Base-by-base conservation (phyloP, 2,888 invertebrate species). In the Polyommatus icarus region DNA sequence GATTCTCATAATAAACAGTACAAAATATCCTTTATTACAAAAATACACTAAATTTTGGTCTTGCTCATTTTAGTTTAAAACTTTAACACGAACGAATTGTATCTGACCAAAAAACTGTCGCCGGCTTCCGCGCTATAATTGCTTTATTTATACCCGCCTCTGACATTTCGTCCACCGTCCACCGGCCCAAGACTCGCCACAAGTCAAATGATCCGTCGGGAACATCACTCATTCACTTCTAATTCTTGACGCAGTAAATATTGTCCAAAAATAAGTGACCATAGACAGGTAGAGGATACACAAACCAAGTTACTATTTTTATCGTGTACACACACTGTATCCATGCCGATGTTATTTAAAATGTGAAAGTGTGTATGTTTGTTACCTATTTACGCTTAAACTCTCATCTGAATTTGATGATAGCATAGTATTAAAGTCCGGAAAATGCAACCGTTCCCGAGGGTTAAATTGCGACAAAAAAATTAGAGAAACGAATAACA, bases 101-200 rank as follows among this genome's bases (percentile, higher is more conserved):
- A 20, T n/a, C 24, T 3, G 24, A 10, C 10, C 61, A 61, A 59
- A 59, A 59, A 59, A 20, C 24, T 61, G 61, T 8, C 24, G 61
- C 61, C 24, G 61, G 4, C 20, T 24, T 24, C 10, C 24, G 20
- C 24, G n/a, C 57, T 57, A 18, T n/a, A 24, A 24, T 61, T 20
- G 24, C 24, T 61, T 61, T 61, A 61, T 61, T 61, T 61, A 61
- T 61, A 61, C 61, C 3, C 61, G 61, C 61, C 61, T 61, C 61
- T 61, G 61, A 61, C 61, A 61, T 24, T 61, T 61, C 57, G 24
- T 24, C 61, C 10, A 20, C 12, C 10, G 61, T 8, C 61, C 61
- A 8, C 3, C 20, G 61, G n/a, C 24, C 57, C 57, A n/a, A 18
- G n/a, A 18, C 57, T n/a, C 61, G 24, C 20, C 61, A 61, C 61